These are phyloP conservation scores for Paedocypris micromegethes DNA, from an alignment of 2,797 vertebrate genomes.

Conservation along the genomic window DNA sequence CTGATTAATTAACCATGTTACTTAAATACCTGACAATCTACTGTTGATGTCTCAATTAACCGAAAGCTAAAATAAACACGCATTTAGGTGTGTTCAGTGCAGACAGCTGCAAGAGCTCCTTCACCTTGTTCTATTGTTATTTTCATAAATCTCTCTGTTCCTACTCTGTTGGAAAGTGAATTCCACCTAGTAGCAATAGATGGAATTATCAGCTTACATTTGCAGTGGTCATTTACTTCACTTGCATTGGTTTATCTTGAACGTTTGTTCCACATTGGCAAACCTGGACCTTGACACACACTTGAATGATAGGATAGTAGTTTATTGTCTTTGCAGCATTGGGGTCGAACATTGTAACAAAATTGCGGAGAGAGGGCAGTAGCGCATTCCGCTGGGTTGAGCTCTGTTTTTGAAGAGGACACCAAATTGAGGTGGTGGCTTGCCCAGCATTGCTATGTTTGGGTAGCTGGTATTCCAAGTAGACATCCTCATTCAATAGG, in stretches of 20 bases:
- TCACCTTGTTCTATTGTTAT: constrained; percentile 29
- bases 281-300: constrained; percentile 21
- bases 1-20: too few relatives aligned
- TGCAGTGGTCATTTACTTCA: constrained; percentile 31
- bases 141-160: constrained; percentile 27
- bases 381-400: too few relatives aligned
- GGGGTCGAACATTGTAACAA: constrained; percentile 22
- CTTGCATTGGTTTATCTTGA: constrained; percentile 28
- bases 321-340: constrained; percentile 29
- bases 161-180: constrained; percentile 26
- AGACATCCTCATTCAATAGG: constrained; percentile 35
- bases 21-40: not conserved
- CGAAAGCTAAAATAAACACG: not conserved
- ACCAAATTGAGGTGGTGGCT: constrained; percentile 8
- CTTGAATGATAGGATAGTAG: constrained; percentile 18
- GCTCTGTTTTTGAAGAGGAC: too few relatives aligned
- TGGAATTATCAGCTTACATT: constrained; percentile 24
- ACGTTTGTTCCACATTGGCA: constrained; percentile 39
- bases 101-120: constrained; percentile 27
- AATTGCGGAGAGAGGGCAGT: constrained; percentile 17
- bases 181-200: constrained; percentile 37
- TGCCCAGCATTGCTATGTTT: constrained; percentile 32
- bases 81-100: constrained; percentile 26
- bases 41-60: constrained; percentile 24
- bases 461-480: constrained; percentile 38